Evolutionary conservation across 2,888 invertebrate species (phyloP).

Genomic region (Metellina segmentata): DNA sequence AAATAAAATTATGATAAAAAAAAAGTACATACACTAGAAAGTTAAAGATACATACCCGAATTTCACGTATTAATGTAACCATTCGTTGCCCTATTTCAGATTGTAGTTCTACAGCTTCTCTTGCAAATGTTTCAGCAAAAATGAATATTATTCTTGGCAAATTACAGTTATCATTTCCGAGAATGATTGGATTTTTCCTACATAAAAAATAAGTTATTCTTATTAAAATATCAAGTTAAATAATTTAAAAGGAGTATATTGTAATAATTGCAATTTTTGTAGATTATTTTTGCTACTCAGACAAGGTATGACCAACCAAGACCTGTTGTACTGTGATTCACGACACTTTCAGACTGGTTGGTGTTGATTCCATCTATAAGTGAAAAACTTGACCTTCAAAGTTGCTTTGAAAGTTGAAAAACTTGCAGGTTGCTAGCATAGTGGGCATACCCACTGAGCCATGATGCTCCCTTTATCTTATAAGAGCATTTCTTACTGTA

Average conservation of each 20-base stretch:
- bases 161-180: constrained; percentile 93
- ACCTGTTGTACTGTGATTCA: no score
- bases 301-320: no score
- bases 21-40: neutral
- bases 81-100: constrained; percentile 89
- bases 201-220: constrained; percentile 12
- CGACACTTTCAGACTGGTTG: no score
- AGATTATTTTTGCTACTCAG: neutral
- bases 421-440: no score
- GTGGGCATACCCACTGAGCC: no score
- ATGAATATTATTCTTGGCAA: constrained; percentile 92
- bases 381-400: no score
- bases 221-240: no score
- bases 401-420: no score
- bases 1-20: neutral
- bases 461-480: no score
- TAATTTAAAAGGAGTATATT: neutral
- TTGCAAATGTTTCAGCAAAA: constrained; percentile 93
- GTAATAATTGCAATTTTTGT: neutral
- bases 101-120: constrained; percentile 89
- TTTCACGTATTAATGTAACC: constrained; percentile 91
- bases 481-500: no score
- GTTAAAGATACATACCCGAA: constrained; percentile 85
- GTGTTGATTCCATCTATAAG: no score
- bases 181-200: constrained; percentile 89